These are phyloP conservation scores for Oenanthe oenanthe DNA, from an alignment of 2,113 vertebrate species.

Conservation along the genomic window DNA sequence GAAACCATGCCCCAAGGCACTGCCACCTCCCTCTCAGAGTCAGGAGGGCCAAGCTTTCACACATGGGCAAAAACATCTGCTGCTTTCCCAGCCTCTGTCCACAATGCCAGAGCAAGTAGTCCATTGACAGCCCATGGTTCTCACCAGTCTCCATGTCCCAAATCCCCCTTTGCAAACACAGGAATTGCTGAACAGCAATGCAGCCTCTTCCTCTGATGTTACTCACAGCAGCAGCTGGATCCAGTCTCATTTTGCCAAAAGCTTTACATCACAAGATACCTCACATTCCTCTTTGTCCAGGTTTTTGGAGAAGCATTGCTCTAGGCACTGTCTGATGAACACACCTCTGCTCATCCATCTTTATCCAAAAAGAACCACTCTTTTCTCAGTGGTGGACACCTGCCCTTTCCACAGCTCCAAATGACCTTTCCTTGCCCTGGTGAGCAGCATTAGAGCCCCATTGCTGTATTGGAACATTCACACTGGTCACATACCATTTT, in stretches of 20 bases:
- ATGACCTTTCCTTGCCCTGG: neutral
- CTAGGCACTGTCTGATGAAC: neutral
- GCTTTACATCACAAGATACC: neutral
- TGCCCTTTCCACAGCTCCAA: neutral
- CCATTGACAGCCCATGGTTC: neutral
- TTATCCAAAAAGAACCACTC: neutral
- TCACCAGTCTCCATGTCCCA: neutral
- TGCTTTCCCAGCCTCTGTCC: neutral
- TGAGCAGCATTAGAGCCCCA: neutral
- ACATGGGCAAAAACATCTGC: neutral
- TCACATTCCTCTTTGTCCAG: neutral
- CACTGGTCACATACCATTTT: neutral
- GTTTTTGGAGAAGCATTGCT: neutral
- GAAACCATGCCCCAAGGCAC: neutral
- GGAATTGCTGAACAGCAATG: neutral
- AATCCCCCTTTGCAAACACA: neutral
- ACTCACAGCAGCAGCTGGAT: neutral
- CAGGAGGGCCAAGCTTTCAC: neutral
- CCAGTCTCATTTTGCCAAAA: neutral
- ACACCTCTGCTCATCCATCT: neutral
- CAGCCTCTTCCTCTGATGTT: neutral
- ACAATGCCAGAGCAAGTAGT: neutral
- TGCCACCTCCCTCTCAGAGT: neutral
- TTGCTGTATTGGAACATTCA: neutral
- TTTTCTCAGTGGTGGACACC: neutral